Evolutionary conservation across 2,888 invertebrate genomes (phyloP).

Genomic region (Molorchus minor): DNA sequence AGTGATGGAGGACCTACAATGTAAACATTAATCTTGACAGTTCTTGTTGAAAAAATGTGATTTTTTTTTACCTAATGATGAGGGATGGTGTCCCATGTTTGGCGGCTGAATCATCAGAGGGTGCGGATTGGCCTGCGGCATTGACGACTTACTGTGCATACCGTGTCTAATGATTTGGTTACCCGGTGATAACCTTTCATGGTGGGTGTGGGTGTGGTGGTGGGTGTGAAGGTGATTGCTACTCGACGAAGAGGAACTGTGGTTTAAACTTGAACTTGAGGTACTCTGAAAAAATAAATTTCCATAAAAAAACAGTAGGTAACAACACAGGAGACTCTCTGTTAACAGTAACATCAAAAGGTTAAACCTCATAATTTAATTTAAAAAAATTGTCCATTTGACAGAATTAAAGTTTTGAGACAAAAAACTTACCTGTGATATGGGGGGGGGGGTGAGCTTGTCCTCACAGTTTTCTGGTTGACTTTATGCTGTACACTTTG

Average conservation of each 20-base stretch:
- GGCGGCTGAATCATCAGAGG: conserved; percentile 74
- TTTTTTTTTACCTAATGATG: conserved; percentile 60
- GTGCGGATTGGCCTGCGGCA: conserved; percentile 61
- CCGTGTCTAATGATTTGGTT: conserved; percentile 65
- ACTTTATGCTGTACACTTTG: conserved; percentile 68
- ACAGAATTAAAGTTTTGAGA: no score
- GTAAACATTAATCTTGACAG: background rate
- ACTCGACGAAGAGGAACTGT: conserved; percentile 57
- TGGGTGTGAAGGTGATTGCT: conserved; percentile 70
- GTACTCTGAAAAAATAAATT: conserved; percentile 41
- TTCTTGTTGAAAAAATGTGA: background rate
- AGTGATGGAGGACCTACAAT: conserved; percentile 64
- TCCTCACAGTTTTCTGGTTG: conserved; percentile 60
- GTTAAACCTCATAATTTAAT: no score
- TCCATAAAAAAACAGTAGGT: no score
- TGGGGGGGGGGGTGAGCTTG: conserved; percentile 57
- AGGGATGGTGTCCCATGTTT: conserved; percentile 69
- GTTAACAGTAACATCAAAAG: no score
- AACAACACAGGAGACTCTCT: no score
- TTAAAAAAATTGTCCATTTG: no score
- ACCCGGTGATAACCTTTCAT: conserved; percentile 71
- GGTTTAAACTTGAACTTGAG: conserved; percentile 65
- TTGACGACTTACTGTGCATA: conserved; percentile 59
- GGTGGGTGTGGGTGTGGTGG: conserved; percentile 72
- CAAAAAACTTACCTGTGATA: conserved; percentile 43